Percentiles rank a stretch among this genome's conserved stretches.
Conservation (phyloP, 2,113 vertebrate genomes). For the Paratilapia polleni region DNA sequence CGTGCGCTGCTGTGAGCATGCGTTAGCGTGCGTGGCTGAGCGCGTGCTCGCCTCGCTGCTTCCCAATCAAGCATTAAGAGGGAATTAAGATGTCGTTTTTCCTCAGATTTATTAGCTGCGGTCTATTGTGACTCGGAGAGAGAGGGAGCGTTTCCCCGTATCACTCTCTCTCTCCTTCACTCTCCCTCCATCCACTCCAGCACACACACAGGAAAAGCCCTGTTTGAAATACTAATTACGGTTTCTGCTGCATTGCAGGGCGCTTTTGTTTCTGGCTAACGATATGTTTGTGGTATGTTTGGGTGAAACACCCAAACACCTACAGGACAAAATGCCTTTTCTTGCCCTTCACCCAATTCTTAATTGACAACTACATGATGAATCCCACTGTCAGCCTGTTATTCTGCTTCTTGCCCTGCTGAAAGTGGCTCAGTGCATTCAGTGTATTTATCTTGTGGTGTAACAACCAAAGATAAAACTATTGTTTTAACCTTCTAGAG, state of each 20-base stretch:
- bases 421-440: not conserved
- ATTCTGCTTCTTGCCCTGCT: not conserved
- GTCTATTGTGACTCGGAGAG: constrained; percentile 58
- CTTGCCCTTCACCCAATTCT: not conserved
- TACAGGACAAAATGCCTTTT: not conserved
- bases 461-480: not conserved
- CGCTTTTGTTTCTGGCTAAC: constrained; percentile 48
- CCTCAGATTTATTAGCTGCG: constrained; percentile 69
- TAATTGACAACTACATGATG: not conserved
- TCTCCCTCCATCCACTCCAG: constrained; percentile 11
- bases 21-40: not conserved
- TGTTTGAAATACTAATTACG: constrained; percentile 73
- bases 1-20: not conserved
- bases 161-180: not conserved
- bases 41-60: constrained; percentile 29
- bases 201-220: constrained; percentile 40
- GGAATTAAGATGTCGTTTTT: constrained; percentile 66
- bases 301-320: not conserved
- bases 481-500: not conserved
- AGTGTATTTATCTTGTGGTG: not conserved
- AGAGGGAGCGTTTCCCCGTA: not conserved
- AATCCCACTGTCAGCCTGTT: not conserved
- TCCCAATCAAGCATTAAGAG: constrained; percentile 61
- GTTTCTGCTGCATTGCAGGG: constrained; percentile 71
- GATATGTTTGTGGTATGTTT: constrained; percentile 19